phyloP scores from a whole-genome alignment of 2,888 invertebrate genomes.

The Imbricaverruca yamaguchii region DNA sequence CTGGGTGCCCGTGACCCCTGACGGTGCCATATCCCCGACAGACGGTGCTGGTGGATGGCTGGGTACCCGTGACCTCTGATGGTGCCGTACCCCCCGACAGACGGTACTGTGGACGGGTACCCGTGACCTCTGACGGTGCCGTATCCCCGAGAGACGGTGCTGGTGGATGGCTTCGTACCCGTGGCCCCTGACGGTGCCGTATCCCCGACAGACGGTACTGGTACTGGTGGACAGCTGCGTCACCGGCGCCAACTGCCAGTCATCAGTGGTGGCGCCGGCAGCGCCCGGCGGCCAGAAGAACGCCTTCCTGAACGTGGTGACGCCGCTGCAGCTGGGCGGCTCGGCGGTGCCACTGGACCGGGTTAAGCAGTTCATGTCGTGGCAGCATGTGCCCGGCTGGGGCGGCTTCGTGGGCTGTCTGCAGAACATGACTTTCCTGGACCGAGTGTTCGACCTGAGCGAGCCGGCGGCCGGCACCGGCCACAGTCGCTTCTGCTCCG shows the following conservation, averaged over 20 bases:
- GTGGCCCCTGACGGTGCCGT: too few relatives aligned
- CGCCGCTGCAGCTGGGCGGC: constrained; percentile 80
- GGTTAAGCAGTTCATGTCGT: constrained; percentile 55
- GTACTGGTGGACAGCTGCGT: constrained; percentile 63
- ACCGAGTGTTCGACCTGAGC: constrained; percentile 69
- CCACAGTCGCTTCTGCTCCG: constrained; percentile 64
- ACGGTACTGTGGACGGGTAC: too few relatives aligned
- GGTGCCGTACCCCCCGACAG: too few relatives aligned
- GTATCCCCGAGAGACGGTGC: too few relatives aligned
- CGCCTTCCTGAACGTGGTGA: constrained; percentile 64
- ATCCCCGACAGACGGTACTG: constrained; percentile 50
- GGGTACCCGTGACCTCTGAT: too few relatives aligned
- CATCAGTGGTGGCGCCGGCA: neutral
- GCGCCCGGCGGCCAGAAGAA: neutral
- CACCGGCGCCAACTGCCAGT: neutral
- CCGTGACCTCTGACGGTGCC: too few relatives aligned
- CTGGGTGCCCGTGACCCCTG: too few relatives aligned
- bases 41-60: too few relatives aligned
- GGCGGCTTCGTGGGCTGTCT: constrained; percentile 80
- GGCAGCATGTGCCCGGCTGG: constrained; percentile 61
- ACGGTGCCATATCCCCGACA: too few relatives aligned
- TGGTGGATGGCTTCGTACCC: too few relatives aligned
- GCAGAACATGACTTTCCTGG: constrained; percentile 74
- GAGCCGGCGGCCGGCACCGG: constrained; percentile 61
- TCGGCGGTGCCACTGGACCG: constrained; percentile 57